Base-by-base conservation (phyloP, 2,888 invertebrate genomes). In the Heliconius hortense region DNA sequence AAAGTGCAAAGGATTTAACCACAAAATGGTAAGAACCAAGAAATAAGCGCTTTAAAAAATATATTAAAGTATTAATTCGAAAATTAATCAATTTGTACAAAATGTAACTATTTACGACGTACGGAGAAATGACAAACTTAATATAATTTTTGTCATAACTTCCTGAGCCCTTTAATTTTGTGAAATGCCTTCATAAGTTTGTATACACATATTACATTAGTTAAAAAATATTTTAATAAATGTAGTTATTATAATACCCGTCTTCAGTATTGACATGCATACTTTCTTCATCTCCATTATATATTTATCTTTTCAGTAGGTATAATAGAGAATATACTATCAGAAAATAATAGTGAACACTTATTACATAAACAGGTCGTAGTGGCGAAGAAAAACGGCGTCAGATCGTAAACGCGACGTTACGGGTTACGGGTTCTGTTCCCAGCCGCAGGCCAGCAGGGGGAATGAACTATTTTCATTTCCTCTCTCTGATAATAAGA, bases 1-100 rank as follows among this genome's bases (percentile, higher is more conserved):
- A 68, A 74, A 71, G 75, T 78, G 80, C 74, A 78, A 79, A 78
- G 77, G 77, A 79, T 77, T 77, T 78, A 39, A 59, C 71, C 72
- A 59, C 74, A 78, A 75, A 73, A 79, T 79, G 79, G 78, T 78
- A 35, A 78, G 78, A 26, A 28, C 15, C 13, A n/a, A 75, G 39
- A 24, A 48, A 31, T 31, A 39, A 59, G 1, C 2, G 10, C n/a
- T n/a, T 48, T 13, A 48, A 48, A 68, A 39, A 68, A 15, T 68
- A 15, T 59, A 59, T 26, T 31, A 63, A 64, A 39, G 15, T 35
- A 13, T 39, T 63, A 63, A 63, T 35, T n/a, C 39, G 10, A 7
- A 39, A 31, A 8, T 64, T 31, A 35, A 39, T 35, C 8, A 64
- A 35, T 64, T 64, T 21, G 18, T 59, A 24, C 4, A 59, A 59